Evolutionary conservation across 2,797 vertebrate species (phyloP).

Genomic region (Loris lydekkerianus): DNA sequence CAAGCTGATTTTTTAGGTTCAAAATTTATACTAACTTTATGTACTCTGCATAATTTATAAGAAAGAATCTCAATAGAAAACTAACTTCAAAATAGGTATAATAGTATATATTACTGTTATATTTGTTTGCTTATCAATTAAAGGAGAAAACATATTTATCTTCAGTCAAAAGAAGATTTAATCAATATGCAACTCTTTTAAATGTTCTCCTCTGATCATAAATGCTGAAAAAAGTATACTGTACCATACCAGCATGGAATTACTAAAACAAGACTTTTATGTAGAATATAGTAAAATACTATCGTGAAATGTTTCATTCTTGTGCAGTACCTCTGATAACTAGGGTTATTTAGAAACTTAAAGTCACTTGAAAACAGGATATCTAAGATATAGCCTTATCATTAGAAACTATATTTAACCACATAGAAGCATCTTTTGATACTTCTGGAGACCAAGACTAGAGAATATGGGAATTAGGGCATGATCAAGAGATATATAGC

Average conservation of each 20-base stretch:
- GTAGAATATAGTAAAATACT: background rate
- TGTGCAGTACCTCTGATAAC: background rate
- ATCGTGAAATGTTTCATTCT: background rate
- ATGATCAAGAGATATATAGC: too few relatives aligned
- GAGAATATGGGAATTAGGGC: background rate
- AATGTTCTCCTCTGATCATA: background rate
- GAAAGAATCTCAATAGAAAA: background rate
- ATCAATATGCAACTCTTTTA: background rate
- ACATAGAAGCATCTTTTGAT: background rate
- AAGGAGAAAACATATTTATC: background rate
- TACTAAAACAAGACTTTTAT: background rate
- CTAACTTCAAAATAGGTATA: accelerated
- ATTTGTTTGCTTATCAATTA: background rate
- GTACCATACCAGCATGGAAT: background rate
- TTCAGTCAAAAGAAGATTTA: background rate
- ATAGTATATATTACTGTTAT: background rate
- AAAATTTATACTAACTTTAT: background rate
- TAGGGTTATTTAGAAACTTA: background rate
- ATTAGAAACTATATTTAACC: background rate
- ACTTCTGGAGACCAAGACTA: background rate
- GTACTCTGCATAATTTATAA: background rate
- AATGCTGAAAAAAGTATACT: background rate
- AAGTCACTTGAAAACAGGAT: background rate
- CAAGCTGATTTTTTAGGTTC: background rate
- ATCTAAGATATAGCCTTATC: background rate